Evolutionary conservation across 2,797 vertebrate species (phyloP).

Genomic region (Neosalanx taihuensis): DNA sequence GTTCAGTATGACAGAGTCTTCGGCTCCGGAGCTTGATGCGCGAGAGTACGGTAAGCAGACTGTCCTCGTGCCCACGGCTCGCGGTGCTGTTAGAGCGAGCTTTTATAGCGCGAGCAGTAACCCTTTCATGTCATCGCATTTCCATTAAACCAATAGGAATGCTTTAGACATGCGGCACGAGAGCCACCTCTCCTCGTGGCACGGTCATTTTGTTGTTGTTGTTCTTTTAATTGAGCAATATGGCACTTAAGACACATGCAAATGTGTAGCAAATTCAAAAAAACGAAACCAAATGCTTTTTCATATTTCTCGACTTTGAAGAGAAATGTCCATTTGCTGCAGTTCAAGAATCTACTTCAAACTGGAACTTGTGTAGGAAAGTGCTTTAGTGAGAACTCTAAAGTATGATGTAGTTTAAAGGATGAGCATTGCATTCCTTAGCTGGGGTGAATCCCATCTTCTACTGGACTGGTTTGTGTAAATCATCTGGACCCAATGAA

Average conservation of each 20-base stretch:
- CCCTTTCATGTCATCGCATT: slow-evolving; percentile 48
- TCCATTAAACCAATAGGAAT: slow-evolving; percentile 60
- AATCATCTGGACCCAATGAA: too few species aligned
- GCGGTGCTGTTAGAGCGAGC: slow-evolving; percentile 33
- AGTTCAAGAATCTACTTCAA: background rate
- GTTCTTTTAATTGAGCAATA: background rate
- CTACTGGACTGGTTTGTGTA: background rate
- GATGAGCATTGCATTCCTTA: background rate
- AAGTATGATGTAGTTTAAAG: background rate
- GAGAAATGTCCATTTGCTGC: background rate
- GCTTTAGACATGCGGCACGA: slow-evolving; percentile 30
- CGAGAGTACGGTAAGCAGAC: slow-evolving; percentile 33
- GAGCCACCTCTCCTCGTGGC: slow-evolving; percentile 24
- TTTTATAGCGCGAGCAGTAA: slow-evolving; percentile 64
- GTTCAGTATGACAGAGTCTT: slow-evolving; percentile 11
- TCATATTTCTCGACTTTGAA: background rate
- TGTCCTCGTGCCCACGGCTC: slow-evolving; percentile 43
- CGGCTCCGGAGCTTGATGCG: slow-evolving; percentile 31
- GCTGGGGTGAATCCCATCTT: background rate
- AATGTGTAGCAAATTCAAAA: too few species aligned
- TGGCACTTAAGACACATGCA: background rate
- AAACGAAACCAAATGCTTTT: too few species aligned
- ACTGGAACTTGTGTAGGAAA: background rate
- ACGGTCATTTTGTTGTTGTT: background rate
- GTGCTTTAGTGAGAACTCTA: background rate